Evolutionary conservation across 2,888 invertebrate genomes (phyloP), one percentile per base, ranked within the genome.

Genomic region (Drosophila tanythrix): DNA sequence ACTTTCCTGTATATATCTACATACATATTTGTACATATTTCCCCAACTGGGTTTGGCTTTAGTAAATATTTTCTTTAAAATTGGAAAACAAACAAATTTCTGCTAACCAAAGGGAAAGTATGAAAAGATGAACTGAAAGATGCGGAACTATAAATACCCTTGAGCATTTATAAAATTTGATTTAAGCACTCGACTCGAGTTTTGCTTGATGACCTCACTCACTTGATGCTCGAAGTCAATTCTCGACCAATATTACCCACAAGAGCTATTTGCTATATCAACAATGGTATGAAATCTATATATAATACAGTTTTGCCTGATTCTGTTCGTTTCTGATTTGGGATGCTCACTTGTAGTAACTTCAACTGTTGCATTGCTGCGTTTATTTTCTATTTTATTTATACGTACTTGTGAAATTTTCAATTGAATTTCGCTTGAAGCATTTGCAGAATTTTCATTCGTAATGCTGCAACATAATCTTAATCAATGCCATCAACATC

Each of bases 371-470:
- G 52, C 52, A 52, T 33, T 10, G 52, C 21, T n/a, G 8, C 31
- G 6, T 21, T 3, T 13, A 33, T 31, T 58, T 57, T 52, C 5
- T 15, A 36, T 27, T 38, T 21, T 29, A 40, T 59, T 27, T 31
- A 36, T 3, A 2, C 25, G 38, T 46, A 35, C 13, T 46, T 62
- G 55, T 46, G 50, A 48, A 64, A 73, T 46, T 69, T 77, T 73
- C 59, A 76, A 76, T 77, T 76, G 61, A 65, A 76, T 36, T n/a
- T n/a, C 50, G 31, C 43, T 67, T 60, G 36, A 68, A 40, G 63
- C 27, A 63, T 50, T 70, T 50, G 36, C 21, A 60, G 43, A 35
- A 27, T 62, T 50, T 55, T 31, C 38, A 56, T 51, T 56, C 52
- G 38, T 55, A 70, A 70, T 70, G 66, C 59, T 64, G 63, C 58